Conservation (phyloP, 2,797 vertebrate genomes). For the Anolis apletophallus region DNA sequence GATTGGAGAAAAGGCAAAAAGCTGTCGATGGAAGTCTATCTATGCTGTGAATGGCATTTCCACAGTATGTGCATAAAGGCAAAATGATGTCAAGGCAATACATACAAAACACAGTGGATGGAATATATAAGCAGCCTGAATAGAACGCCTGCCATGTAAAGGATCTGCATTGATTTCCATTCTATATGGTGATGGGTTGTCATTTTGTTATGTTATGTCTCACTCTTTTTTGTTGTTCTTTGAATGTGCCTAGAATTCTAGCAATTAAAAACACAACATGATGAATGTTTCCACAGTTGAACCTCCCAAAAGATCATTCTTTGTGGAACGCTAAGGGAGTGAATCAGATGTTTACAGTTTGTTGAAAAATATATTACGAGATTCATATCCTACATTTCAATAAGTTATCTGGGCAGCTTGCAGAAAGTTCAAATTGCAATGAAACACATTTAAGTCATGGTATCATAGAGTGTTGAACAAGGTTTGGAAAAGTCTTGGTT, state of each 20-base stretch:
- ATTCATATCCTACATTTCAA: not conserved
- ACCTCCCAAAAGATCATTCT: not conserved
- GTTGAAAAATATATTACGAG: not conserved
- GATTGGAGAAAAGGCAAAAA: constrained; percentile 70
- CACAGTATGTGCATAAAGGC: constrained; percentile 65
- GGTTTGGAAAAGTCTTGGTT: not conserved
- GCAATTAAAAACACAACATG: constrained; percentile 17
- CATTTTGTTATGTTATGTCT: constrained; percentile 66
- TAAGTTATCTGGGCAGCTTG: not conserved
- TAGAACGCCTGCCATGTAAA: constrained; percentile 64
- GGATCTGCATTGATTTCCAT: constrained; percentile 64
- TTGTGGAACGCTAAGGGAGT: not conserved
- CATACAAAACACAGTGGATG: constrained; percentile 61
- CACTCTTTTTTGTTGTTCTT: constrained; percentile 59
- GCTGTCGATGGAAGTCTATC: constrained; percentile 65
- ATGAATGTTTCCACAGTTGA: not conserved
- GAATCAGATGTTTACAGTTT: not conserved
- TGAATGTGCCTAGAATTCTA: constrained; percentile 55
- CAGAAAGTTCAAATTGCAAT: not conserved
- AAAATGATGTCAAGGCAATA: constrained; percentile 69
- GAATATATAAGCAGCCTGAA: constrained; percentile 67
- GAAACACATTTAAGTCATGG: not conserved
- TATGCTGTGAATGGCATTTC: constrained; percentile 61
- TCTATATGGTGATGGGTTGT: constrained; percentile 63
- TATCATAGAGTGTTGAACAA: not conserved